A percentile compares a stretch with the other conserved stretches of the same genome.
phyloP scores from a whole-genome alignment of 2,888 invertebrate genomes.

The Idaea aversata region DNA sequence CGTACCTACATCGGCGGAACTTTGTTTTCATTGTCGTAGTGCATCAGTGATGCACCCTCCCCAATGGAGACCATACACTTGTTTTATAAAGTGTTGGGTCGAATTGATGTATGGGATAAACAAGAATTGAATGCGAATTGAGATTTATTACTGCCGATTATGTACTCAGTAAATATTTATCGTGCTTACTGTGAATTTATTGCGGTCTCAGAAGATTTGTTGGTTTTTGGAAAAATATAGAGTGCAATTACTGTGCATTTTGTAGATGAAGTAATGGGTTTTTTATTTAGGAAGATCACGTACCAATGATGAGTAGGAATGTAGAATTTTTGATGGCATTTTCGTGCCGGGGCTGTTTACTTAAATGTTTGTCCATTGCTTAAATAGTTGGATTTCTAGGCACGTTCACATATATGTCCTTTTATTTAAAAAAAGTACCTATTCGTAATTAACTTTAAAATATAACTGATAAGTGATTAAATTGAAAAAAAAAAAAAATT shows the following conservation, averaged over 20 bases:
- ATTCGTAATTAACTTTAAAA: no score
- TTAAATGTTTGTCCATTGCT: no score
- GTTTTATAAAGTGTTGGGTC: constrained; percentile 51
- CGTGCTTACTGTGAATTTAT: constrained; percentile 20
- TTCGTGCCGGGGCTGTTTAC: no score
- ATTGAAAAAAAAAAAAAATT: no score
- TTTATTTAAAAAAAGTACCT: no score
- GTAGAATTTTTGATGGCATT: no score
- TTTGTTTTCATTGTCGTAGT: constrained; percentile 45
- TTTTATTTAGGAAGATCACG: background rate
- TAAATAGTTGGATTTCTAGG: no score
- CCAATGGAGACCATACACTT: constrained; percentile 44
- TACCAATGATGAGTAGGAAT: no score
- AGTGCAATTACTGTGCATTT: constrained; percentile 8
- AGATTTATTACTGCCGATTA: constrained; percentile 52
- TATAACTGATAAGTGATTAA: no score
- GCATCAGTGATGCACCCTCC: constrained; percentile 71
- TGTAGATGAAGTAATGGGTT: constrained; percentile 3
- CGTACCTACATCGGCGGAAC: constrained; percentile 34
- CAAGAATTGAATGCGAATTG: constrained; percentile 55
- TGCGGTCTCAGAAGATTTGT: constrained; percentile 15
- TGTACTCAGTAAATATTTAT: constrained; percentile 30
- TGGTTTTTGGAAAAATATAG: constrained; percentile 4
- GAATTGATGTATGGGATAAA: constrained; percentile 57
- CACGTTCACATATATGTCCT: no score